Percentiles rank a stretch among this genome's conserved stretches.
Evolutionary conservation across 2,888 invertebrate species (phyloP).

Genomic region (Polietes domitor): DNA sequence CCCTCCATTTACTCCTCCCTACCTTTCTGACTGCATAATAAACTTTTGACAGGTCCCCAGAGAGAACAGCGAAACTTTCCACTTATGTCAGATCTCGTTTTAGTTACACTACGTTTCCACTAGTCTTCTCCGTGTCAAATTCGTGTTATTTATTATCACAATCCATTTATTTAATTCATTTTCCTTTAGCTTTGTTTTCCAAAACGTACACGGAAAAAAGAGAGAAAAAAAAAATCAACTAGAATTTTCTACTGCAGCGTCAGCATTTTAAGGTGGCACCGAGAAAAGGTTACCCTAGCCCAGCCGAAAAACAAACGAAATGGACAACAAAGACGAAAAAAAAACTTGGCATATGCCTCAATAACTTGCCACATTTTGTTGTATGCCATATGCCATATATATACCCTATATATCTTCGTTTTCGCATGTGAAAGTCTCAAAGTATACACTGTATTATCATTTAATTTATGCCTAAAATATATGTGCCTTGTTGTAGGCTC

Average conservation of each 20-base stretch:
- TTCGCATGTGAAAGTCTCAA: background rate
- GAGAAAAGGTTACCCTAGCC: background rate
- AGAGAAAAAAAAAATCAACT: background rate
- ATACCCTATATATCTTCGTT: constrained; percentile 16
- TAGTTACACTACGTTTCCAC: background rate
- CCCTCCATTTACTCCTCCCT: background rate
- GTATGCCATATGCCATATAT: background rate
- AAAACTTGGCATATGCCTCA: constrained; percentile 15
- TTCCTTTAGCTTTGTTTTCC: background rate
- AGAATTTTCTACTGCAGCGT: constrained; percentile 4
- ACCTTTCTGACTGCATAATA: no score
- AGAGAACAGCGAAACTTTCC: background rate
- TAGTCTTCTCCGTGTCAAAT: background rate
- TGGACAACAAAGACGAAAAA: background rate
- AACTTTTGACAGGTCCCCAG: background rate
- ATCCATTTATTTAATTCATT: constrained; percentile 9
- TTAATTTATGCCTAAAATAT: constrained; percentile 41
- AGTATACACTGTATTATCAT: constrained; percentile 18
- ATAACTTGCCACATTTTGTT: constrained; percentile 13
- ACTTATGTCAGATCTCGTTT: background rate
- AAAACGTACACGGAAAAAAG: background rate
- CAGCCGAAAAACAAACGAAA: background rate
- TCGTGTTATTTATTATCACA: constrained; percentile 1
- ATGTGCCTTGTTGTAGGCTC: background rate
- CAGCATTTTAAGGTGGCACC: background rate